Evolutionary conservation across 1,140 invertebrate species (phyloP).

Genomic region (Ladona fulva): DNA sequence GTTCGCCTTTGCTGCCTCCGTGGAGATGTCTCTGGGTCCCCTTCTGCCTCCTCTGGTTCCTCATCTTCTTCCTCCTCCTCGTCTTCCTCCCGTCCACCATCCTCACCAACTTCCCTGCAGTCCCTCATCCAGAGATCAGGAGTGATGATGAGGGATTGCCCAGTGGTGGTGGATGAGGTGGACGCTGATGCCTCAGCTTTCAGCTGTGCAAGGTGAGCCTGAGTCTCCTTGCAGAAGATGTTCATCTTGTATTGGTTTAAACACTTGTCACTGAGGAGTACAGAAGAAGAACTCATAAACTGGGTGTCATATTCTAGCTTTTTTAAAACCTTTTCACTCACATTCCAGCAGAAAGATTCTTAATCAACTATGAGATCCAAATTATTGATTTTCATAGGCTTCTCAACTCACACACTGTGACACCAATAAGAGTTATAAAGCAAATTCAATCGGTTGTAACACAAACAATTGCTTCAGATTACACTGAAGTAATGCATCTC

Average conservation of each 20-base stretch:
- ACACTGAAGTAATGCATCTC: too few relatives aligned
- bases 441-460: too few relatives aligned
- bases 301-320: too few relatives aligned
- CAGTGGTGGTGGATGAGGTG: slow-evolving; percentile 34
- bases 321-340: too few relatives aligned
- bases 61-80: slow-evolving; percentile 35
- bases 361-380: too few relatives aligned
- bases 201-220: slow-evolving; percentile 71
- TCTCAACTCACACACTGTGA: too few relatives aligned
- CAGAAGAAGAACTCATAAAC: too few relatives aligned
- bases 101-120: slow-evolving; percentile 39
- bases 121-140: slow-evolving; percentile 78
- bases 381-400: too few relatives aligned
- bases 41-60: slow-evolving; percentile 32
- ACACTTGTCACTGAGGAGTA: slow-evolving; percentile 72
- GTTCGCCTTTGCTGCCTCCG: slow-evolving; percentile 30
- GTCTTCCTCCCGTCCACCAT: slow-evolving; percentile 31
- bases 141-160: slow-evolving; percentile 55
- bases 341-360: too few relatives aligned
- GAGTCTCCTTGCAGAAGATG: slow-evolving; percentile 84
- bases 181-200: slow-evolving; percentile 37
- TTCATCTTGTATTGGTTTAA: slow-evolving; percentile 94
- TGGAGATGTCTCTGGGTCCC: slow-evolving; percentile 30
- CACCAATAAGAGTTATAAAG: too few relatives aligned
- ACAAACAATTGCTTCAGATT: too few relatives aligned